Evolutionary conservation across 2,888 invertebrate species (phyloP).

Genomic region (Graphium colonna): DNA sequence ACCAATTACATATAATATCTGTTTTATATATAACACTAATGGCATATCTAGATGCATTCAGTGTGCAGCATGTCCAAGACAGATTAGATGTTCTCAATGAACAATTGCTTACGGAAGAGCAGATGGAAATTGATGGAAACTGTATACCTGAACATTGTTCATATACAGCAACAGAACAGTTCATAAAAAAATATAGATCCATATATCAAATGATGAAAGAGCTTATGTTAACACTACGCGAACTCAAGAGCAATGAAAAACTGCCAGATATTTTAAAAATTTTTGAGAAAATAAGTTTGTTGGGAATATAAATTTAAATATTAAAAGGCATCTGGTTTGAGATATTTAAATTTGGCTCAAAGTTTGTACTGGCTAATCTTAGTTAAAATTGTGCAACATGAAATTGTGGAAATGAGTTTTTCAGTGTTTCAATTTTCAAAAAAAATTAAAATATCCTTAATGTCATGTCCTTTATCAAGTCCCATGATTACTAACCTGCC

Average conservation of each 20-base stretch:
- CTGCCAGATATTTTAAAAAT: constrained; percentile 45
- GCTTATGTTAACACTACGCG: constrained; percentile 39
- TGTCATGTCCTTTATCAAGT: too few relatives aligned
- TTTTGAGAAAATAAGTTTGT: constrained; percentile 50
- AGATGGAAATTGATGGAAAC: constrained; percentile 3
- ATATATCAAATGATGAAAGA: constrained; percentile 49
- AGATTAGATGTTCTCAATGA: constrained; percentile 51
- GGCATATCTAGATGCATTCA: constrained; percentile 60
- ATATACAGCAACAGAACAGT: constrained; percentile 50
- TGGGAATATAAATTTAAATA: constrained; percentile 6
- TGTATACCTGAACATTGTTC: constrained; percentile 33
- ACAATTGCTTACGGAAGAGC: constrained; percentile 27
- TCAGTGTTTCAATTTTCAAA: too few relatives aligned
- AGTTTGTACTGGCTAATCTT: too few relatives aligned
- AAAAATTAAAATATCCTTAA: too few relatives aligned
- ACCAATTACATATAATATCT: constrained; percentile 45
- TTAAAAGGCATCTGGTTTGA: too few relatives aligned
- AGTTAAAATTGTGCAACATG: too few relatives aligned
- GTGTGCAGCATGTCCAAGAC: constrained; percentile 50
- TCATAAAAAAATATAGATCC: constrained; percentile 55
- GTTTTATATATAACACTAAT: constrained; percentile 52
- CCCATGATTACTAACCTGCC: too few relatives aligned
- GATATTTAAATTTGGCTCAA: too few relatives aligned
- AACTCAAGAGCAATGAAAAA: constrained; percentile 35
- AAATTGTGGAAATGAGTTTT: too few relatives aligned